A percentile compares a stretch with the other conserved stretches of the same genome.
Conservation (phyloP, 1,140 invertebrate genomes). For the Papilio glaucus region DNA sequence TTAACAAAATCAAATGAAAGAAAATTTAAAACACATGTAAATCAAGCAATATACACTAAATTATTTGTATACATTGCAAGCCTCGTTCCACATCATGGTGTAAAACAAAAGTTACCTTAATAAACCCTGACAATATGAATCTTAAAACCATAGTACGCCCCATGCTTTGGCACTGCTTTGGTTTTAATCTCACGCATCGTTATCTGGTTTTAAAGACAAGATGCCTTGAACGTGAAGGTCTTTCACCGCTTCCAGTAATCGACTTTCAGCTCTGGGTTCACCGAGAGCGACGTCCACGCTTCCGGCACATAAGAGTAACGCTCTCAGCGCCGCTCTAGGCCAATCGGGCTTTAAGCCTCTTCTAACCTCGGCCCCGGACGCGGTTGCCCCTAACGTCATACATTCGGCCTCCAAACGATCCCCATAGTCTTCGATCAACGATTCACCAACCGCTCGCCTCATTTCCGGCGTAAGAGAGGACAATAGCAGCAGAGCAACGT, state of each 20-base stretch:
- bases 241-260: slow-evolving; percentile 77
- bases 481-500: slow-evolving; percentile 90
- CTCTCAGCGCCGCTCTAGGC: slow-evolving; percentile 88
- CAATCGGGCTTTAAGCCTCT: slow-evolving; percentile 86
- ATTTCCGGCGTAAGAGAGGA: slow-evolving; percentile 89
- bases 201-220: slow-evolving; percentile 69
- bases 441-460: slow-evolving; percentile 85
- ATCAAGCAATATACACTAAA: slow-evolving; percentile 24
- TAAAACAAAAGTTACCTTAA: slow-evolving; percentile 33
- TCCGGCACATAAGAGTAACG: slow-evolving; percentile 90
- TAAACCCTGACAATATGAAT: slow-evolving; percentile 34
- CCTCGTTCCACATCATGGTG: slow-evolving; percentile 2
- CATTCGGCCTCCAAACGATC: slow-evolving; percentile 84
- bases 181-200: slow-evolving; percentile 58
- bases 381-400: slow-evolving; percentile 84
- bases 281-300: slow-evolving; percentile 90
- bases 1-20: slow-evolving; percentile 20
- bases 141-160: slow-evolving; percentile 24
- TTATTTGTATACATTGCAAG: background rate
- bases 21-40: background rate
- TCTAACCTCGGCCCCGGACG: slow-evolving; percentile 84
- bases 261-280: slow-evolving; percentile 86
- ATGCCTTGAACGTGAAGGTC: slow-evolving; percentile 73
- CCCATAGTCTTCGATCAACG: slow-evolving; percentile 89
- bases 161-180: slow-evolving; percentile 56